Conservation (phyloP, 2,113 vertebrate genomes). For the Cynoglossus semilaevis region DNA sequence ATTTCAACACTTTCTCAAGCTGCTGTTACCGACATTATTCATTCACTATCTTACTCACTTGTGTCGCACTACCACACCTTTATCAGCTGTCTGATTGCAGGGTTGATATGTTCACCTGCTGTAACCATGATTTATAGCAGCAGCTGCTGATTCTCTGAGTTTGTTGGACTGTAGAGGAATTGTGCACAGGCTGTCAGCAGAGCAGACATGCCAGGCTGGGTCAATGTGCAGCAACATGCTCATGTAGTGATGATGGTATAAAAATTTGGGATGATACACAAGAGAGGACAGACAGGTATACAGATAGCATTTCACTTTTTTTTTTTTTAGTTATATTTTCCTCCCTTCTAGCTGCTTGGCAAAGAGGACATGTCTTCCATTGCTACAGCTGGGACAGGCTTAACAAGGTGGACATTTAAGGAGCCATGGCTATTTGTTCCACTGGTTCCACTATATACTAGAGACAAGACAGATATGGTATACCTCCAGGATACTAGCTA, state of each 20-base stretch:
- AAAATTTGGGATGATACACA: constrained; percentile 62
- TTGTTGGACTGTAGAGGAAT: constrained; percentile 14
- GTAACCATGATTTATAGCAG: not conserved
- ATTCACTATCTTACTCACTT: constrained; percentile 22
- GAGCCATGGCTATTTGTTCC: constrained; percentile 49
- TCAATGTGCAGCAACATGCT: constrained; percentile 28
- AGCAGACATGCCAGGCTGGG: constrained; percentile 23
- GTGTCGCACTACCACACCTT: constrained; percentile 5
- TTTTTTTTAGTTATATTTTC: not conserved
- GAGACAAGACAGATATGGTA: too few relatives aligned
- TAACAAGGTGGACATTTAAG: constrained; percentile 48
- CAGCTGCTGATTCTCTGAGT: constrained; percentile 15
- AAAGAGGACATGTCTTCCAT: constrained; percentile 66
- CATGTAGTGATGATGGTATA: constrained; percentile 51
- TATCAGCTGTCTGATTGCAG: constrained; percentile 2
- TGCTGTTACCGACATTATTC: constrained; percentile 18
- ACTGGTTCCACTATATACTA: constrained; percentile 27
- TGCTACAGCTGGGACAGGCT: constrained; percentile 46
- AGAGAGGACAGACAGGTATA: constrained; percentile 40
- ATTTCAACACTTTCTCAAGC: constrained; percentile 19
- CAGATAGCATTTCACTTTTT: constrained; percentile 14
- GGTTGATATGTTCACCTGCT: not conserved
- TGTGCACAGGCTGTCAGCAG: constrained; percentile 24
- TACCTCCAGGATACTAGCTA: too few relatives aligned
- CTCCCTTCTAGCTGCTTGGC: constrained; percentile 20